Conservation (phyloP, 2,888 invertebrate species). For the Carpatolechia fugitivella region DNA sequence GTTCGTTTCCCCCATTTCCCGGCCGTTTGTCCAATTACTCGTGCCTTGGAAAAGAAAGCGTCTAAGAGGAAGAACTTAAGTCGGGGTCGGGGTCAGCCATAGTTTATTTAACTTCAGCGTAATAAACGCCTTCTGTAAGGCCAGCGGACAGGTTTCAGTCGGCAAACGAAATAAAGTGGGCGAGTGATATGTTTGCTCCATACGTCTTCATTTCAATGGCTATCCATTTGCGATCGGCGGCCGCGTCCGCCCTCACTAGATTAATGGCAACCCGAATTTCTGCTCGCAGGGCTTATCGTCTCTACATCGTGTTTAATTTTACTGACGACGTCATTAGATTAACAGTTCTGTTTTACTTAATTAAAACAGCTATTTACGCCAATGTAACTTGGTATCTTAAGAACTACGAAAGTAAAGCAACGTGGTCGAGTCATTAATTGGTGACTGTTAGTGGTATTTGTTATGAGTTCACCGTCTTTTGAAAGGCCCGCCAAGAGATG, state of each 20-base stretch:
- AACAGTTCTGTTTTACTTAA: too few relatives aligned
- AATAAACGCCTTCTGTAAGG: constrained; percentile 44
- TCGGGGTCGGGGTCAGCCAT: constrained; percentile 27
- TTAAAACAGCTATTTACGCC: too few relatives aligned
- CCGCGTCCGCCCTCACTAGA: constrained; percentile 22
- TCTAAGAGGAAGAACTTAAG: constrained; percentile 39
- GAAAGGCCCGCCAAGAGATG: too few relatives aligned
- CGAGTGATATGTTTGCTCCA: constrained; percentile 54
- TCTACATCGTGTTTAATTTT: background rate
- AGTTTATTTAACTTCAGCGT: constrained; percentile 39
- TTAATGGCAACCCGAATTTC: constrained; percentile 26
- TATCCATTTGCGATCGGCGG: constrained; percentile 26
- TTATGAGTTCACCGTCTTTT: too few relatives aligned
- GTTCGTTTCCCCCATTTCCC: constrained; percentile 23
- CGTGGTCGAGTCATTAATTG: too few relatives aligned
- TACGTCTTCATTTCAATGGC: constrained; percentile 14
- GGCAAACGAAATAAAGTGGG: constrained; percentile 56
- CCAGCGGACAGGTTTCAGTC: constrained; percentile 13
- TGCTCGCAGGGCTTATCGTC: background rate
- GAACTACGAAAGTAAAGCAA: too few relatives aligned
- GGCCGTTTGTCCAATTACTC: constrained; percentile 43
- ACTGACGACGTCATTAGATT: too few relatives aligned
- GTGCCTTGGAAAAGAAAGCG: constrained; percentile 47
- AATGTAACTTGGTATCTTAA: too few relatives aligned
- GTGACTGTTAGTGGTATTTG: too few relatives aligned